phyloP scores from a whole-genome alignment of 2,797 vertebrate genomes.

The Linurgus olivaceus region DNA sequence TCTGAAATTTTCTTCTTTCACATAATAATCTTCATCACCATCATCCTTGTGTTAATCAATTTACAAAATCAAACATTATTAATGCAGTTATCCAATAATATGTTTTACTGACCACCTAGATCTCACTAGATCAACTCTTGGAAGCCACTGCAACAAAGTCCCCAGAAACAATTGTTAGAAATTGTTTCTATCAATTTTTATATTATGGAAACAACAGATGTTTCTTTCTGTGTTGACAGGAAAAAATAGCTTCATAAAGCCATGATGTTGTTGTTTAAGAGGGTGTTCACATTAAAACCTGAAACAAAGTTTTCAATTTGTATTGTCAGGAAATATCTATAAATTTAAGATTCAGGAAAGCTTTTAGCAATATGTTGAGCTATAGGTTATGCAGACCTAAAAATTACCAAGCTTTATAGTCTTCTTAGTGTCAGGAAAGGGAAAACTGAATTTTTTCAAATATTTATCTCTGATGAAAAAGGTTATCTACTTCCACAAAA shows the following conservation, averaged over 20 bases:
- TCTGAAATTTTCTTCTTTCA: not conserved
- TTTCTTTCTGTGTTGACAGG: not conserved
- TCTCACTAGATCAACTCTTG: not conserved
- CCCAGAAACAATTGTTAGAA: not conserved
- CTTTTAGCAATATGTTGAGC: not conserved
- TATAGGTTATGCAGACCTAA: not conserved
- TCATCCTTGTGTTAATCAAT: not conserved
- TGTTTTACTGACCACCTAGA: not conserved
- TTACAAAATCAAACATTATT: not conserved
- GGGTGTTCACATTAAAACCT: not conserved
- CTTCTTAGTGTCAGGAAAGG: not conserved
- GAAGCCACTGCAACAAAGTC: not conserved
- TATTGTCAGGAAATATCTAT: not conserved
- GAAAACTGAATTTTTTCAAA: not conserved
- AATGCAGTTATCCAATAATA: not conserved
- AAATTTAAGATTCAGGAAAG: not conserved
- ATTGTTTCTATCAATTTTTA: not conserved
- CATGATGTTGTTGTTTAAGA: not conserved
- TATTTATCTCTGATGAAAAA: not conserved
- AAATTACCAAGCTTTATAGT: not conserved
- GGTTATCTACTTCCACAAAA: not conserved
- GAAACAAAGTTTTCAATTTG: not conserved
- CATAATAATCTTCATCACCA: not conserved
- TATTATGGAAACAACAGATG: not conserved
- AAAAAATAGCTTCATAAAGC: not conserved